Evolutionary conservation across 2,888 invertebrate genomes (phyloP), one percentile per base, ranked within the genome.

Genomic region (Nysson spinosus): DNA sequence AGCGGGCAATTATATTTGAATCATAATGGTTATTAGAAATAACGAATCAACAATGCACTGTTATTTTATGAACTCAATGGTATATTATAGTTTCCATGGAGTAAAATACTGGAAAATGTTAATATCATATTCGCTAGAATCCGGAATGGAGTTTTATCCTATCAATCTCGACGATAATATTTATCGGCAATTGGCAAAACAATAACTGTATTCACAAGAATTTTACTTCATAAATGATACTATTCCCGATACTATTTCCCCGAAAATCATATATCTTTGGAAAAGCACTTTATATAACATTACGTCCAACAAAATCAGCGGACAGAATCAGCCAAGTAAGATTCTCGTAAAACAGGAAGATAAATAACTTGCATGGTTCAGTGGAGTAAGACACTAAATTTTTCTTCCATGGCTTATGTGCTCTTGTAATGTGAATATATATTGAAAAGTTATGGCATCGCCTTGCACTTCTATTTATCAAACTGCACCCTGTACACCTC

Each of bases 141-240:
- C 11, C 7, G 7, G 7, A 30, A 11, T 58, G 63, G 44, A 56
- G 61, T 74, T 62, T 75, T 74, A 77, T 75, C 65, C 68, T 50
- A 68, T 67, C 63, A 55, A 50, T 60, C 39, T 75, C 75, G 69
- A 68, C 58, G 63, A 44, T 39, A 17, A 37, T 71, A 75, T 78
- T 79, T 75, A 71, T 77, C 72, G 58, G 56, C 61, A 54, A 56
- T 57, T 40, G 54, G 43, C 52, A 43, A 54, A 24, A n/a, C 35
- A 39, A n/a, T n/a, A n/a, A n/a, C 32, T 32, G 5, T 16, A 9
- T 14, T 14, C 24, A 24, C 26, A 44, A 39, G 3, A 52, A 60
- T 32, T 64, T 46, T 20, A 11, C 35, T 43, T 17, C 12, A 11
- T 47, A 60, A 65, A 60, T 35, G 26, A 19, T 19, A 17, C 19